A percentile compares a stretch with the other conserved stretches of the same genome.
phyloP scores from a whole-genome alignment of 2,888 invertebrate genomes.

The Macropis europaea region DNA sequence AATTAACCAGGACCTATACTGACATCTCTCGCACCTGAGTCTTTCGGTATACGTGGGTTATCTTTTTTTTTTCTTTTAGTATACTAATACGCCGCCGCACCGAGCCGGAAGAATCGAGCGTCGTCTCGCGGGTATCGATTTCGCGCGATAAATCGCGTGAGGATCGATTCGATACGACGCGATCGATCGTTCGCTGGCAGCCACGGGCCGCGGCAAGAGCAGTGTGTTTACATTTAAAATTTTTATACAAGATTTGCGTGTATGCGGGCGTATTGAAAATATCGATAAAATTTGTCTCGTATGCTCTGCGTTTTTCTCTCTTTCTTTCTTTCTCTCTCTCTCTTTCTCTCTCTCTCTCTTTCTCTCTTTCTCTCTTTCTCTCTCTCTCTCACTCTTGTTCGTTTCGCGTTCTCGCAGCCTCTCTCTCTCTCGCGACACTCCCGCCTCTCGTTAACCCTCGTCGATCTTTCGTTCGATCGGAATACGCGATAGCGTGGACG shows the following conservation, averaged over 20 bases:
- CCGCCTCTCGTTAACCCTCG: slow-evolving; percentile 13
- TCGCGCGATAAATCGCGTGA: neutral
- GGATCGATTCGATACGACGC: slow-evolving; percentile 16
- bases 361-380: slow-evolving; percentile 17
- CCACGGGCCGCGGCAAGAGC: slow-evolving; percentile 57
- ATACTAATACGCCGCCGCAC: slow-evolving; percentile 72
- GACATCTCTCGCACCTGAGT: slow-evolving; percentile 76
- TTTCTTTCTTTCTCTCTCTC: slow-evolving; percentile 13
- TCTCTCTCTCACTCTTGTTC: slow-evolving; percentile 21
- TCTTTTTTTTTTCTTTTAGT: slow-evolving; percentile 64
- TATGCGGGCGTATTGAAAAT: slow-evolving; percentile 76
- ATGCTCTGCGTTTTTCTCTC: slow-evolving; percentile 42
- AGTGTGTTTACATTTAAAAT: slow-evolving; percentile 64
- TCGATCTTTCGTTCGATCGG: too few species aligned
- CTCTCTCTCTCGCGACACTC: slow-evolving; percentile 12
- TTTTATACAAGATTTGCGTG: slow-evolving; percentile 68
- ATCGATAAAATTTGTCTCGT: slow-evolving; percentile 71
- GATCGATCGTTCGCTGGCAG: slow-evolving; percentile 5
- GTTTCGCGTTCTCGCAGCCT: slow-evolving; percentile 17
- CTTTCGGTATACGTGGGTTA: slow-evolving; percentile 78
- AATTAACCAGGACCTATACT: slow-evolving; percentile 65
- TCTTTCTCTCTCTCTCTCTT: slow-evolving; percentile 14
- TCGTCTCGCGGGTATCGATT: neutral
- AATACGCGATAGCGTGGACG: slow-evolving; percentile 20
- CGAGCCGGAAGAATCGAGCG: slow-evolving; percentile 23